Evolutionary conservation across 2,797 vertebrate genomes (phyloP).

Genomic region (Anas bahamensis): DNA sequence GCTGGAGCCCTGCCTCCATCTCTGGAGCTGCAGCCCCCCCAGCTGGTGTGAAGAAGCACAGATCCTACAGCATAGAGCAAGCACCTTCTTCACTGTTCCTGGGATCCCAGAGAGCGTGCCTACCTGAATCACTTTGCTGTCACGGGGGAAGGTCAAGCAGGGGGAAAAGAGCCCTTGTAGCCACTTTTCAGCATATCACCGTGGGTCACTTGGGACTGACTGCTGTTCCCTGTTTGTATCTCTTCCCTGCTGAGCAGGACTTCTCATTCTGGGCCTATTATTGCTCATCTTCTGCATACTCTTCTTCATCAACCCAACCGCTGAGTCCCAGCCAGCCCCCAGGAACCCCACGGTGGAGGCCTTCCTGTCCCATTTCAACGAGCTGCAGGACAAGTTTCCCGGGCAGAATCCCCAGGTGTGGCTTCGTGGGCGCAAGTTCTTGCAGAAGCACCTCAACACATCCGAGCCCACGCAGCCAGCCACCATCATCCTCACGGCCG

Average conservation of each 20-base stretch:
- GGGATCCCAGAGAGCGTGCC: background rate
- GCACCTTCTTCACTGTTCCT: background rate
- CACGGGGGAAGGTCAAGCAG: background rate
- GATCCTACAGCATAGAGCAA: background rate
- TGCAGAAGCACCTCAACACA: slow-evolving; percentile 86
- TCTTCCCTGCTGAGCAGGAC: slow-evolving; percentile 16
- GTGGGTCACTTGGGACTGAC: background rate
- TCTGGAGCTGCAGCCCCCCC: background rate
- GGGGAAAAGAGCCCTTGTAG: background rate
- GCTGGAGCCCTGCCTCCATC: background rate
- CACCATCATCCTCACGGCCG: slow-evolving; percentile 87
- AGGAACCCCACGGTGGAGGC: slow-evolving; percentile 40
- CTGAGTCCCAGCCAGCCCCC: background rate
- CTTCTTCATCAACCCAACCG: slow-evolving; percentile 51
- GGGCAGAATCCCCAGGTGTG: slow-evolving; percentile 86
- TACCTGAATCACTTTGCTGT: background rate
- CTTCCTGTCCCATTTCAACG: slow-evolving; percentile 79
- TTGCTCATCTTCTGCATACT: background rate
- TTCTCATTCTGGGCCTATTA: background rate
- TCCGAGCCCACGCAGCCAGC: slow-evolving; percentile 84
- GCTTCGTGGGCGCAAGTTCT: slow-evolving; percentile 82
- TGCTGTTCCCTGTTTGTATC: background rate
- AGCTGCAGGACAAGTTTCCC: slow-evolving; percentile 79
- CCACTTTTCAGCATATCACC: background rate
- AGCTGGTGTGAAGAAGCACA: background rate